A percentile compares a stretch with the other conserved stretches of the same genome.
Conservation (phyloP, 1,140 invertebrate species). For the Ostrea denselamellosa region DNA sequence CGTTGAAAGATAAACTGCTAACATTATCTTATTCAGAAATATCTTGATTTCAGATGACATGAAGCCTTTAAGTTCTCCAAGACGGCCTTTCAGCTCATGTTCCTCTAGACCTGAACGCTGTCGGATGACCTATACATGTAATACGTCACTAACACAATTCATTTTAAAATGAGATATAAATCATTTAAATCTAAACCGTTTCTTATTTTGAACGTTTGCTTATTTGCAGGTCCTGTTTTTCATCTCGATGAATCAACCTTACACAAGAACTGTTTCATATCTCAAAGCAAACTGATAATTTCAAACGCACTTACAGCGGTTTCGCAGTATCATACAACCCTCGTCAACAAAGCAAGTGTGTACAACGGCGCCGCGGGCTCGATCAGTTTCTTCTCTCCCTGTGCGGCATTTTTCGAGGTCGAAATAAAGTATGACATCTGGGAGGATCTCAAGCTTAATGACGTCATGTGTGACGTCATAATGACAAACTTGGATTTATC, state of each 20-base stretch:
- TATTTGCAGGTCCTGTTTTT: slow-evolving; percentile 32
- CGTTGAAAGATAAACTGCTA: no score
- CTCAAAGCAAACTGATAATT: slow-evolving; percentile 23
- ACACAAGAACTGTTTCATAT: background rate
- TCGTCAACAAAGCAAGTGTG: slow-evolving; percentile 1
- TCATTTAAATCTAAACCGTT: background rate
- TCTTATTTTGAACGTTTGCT: background rate
- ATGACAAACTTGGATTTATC: slow-evolving; percentile 9
- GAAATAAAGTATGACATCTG: slow-evolving; percentile 30
- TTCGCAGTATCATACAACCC: background rate
- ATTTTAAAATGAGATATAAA: background rate
- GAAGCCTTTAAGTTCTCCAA: slow-evolving; percentile 11
- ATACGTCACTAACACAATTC: background rate
- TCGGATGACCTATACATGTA: slow-evolving; percentile 14
- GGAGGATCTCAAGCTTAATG: background rate
- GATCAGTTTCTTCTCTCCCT: slow-evolving; percentile 26
- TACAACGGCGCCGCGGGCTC: slow-evolving; percentile 35
- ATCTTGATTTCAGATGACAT: background rate
- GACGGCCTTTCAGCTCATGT: background rate
- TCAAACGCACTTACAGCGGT: slow-evolving; percentile 10
- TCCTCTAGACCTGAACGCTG: background rate
- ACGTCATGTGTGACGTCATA: slow-evolving; percentile 44
- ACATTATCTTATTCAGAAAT: no score
- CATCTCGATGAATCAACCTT: slow-evolving; percentile 37
- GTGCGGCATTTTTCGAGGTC: slow-evolving; percentile 13